Base-by-base conservation (phyloP, 2,797 vertebrate species). In the Triplophysa yarkandensis region DNA sequence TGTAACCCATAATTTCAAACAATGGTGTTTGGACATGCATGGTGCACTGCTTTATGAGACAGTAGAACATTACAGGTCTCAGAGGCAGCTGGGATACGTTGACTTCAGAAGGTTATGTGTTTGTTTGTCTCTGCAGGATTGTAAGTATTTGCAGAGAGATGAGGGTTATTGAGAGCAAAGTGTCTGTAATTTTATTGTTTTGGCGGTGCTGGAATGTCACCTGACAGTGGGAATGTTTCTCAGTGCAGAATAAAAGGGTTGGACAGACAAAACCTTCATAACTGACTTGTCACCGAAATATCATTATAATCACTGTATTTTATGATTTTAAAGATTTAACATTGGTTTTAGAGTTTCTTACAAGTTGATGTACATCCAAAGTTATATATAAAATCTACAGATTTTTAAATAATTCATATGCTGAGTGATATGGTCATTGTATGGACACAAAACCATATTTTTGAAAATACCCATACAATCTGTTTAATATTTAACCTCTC, bases 1-100 rank as follows among this genome's bases (percentile, higher is more conserved):
- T 86, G 79, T 71, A 84, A 86, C 86, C 84, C 60, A 76, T 84
- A 87, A 89, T 83, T 85, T 69, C 70, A 82, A 83, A 82, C 78
- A 86, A 82, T 82, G 76, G 76, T 84, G 80, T 80, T 73, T 78
- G 74, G 57, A 83, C 82, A 83, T 70, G 80, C 61, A 36, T 34
- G 60, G 60, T 17, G 71, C 25, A 44, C 23, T 55, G 27, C 34
- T 44, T 41, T 34, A 17, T 5, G 0, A 77, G 39, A 71, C 58
- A 72, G 54, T 46, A 54, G 23, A 63, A 21, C 46, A 52, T 63
- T 52, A 52, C 50, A 72, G 17, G 10, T 63, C 58, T 34, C 23
- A 21, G 44, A 63, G 70, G 58, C 70, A 41, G 23, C 14, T 41
- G 23, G 39, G 32, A 52, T 39, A 11, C 25, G 39, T 41, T 72